Base-by-base conservation (phyloP, 2,888 invertebrate species). In the Exephanes ischioxanthus region DNA sequence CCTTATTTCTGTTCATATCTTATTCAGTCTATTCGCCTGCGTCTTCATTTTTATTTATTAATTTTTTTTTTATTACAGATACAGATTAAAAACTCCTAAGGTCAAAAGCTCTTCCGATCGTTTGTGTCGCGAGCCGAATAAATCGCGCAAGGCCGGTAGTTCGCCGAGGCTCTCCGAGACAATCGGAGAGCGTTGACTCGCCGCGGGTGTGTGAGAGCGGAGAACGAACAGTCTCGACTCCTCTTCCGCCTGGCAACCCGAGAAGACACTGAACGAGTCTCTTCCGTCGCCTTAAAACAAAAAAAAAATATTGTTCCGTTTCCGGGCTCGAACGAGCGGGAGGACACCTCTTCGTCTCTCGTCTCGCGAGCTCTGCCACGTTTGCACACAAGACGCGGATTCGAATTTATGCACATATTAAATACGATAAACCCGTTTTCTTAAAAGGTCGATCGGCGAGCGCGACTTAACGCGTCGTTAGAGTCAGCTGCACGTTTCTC, bases 401-500 rank as follows among this genome's bases (percentile, higher is more conserved):
- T 81, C 11, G 61, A 77, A 85, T 81, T 71, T 71, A 85, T 81
- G 84, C 84, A 41, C 77, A 72, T 81, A 78, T 68, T 78, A 68
- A 80, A 72, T 70, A 11, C 58, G 41, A 11, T 45, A 71, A 84
- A 81, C 84, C 51, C 72, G 70, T 45, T 77, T 84, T 81, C 48
- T 33, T 14, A 33, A 81, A 77, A 81, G 73, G 67, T 81, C 81
- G 68, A 67, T 33, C 48, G 41, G 58, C 51, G 66, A 33, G 33
- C 11, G 26, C n/a, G 6, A 4, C 58, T 11, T 22, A 58, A 26
- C 5, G 37, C 41, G 61, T 73, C 26, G 37, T 45, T 9, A 6
- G 16, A 58, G 14, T 51, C 45, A 63, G n/a, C 61, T 26, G 73
- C 26, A 45, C 61, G 30, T 26, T 73, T 55, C 22, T 37, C 72